Conservation (phyloP, 2,888 invertebrate species). For the Chironomus riparius region DNA sequence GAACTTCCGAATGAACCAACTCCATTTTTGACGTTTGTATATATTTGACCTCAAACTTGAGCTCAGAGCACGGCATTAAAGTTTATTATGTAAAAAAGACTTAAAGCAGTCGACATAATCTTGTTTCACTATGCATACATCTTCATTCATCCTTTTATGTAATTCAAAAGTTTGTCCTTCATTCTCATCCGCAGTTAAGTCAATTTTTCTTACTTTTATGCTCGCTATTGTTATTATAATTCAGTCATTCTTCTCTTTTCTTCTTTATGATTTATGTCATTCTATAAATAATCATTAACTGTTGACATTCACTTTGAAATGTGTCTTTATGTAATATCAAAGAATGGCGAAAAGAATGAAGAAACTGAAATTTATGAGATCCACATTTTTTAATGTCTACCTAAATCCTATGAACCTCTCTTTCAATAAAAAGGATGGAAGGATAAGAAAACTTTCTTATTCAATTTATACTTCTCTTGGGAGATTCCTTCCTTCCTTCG, state of each 20-base stretch:
- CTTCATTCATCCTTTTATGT: too few species aligned
- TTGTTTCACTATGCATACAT: too few species aligned
- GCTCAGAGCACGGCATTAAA: too few species aligned
- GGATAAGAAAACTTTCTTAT: neutral
- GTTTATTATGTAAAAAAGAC: too few species aligned
- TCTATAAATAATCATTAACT: conserved; percentile 23
- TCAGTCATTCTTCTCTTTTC: conserved; percentile 1
- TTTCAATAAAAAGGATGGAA: neutral
- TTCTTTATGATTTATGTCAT: conserved; percentile 22
- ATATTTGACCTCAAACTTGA: too few species aligned
- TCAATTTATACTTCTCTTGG: neutral
- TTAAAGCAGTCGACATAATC: too few species aligned
- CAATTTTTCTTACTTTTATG: neutral
- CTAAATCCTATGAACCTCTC: conserved; percentile 13
- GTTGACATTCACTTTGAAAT: conserved; percentile 2
- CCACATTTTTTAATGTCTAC: conserved; percentile 13
- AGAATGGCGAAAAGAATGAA: neutral
- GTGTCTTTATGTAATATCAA: neutral
- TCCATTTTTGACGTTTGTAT: too few species aligned
- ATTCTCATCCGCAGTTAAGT: neutral
- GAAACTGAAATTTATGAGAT: conserved; percentile 13
- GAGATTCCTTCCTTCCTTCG: neutral
- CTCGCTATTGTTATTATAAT: neutral
- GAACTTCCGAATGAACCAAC: too few species aligned
- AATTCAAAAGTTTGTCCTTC: neutral